Evolutionary conservation across 2,888 invertebrate species (phyloP).

Genomic region (Drosophila buzzatii): DNA sequence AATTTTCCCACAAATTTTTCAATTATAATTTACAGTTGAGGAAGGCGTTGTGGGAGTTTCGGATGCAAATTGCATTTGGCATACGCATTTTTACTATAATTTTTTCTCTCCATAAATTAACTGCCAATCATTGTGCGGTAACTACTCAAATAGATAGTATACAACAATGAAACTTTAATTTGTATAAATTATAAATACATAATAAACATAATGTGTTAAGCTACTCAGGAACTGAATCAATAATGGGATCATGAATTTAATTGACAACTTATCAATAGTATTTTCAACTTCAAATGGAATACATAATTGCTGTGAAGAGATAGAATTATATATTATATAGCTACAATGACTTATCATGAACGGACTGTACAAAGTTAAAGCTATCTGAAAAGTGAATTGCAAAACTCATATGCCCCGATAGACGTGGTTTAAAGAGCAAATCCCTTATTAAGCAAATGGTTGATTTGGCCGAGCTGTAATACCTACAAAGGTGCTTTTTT

Average conservation of each 20-base stretch:
- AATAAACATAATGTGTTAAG: neutral
- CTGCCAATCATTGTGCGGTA: conserved; percentile 20
- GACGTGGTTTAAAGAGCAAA: conserved; percentile 2
- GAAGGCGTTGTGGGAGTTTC: neutral
- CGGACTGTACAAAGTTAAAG: neutral
- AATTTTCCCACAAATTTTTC: conserved; percentile 37
- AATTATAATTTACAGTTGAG: conserved; percentile 53
- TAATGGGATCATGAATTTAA: neutral
- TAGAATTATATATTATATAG: neutral
- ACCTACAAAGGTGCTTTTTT: conserved; percentile 11
- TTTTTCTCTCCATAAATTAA: conserved; percentile 19
- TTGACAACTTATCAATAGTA: neutral
- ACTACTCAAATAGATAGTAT: neutral
- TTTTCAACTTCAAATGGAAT: neutral
- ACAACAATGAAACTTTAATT: neutral
- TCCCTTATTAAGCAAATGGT: conserved; percentile 17
- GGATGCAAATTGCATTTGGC: conserved; percentile 32
- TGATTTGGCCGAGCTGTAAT: conserved; percentile 1
- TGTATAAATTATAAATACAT: neutral
- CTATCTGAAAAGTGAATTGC: neutral
- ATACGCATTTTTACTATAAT: conserved; percentile 33
- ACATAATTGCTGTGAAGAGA: neutral
- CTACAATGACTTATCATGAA: neutral
- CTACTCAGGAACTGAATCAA: neutral
- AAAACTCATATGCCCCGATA: neutral